phyloP scores from a whole-genome alignment of 2,797 vertebrate genomes.

The Champsocephalus esox region DNA sequence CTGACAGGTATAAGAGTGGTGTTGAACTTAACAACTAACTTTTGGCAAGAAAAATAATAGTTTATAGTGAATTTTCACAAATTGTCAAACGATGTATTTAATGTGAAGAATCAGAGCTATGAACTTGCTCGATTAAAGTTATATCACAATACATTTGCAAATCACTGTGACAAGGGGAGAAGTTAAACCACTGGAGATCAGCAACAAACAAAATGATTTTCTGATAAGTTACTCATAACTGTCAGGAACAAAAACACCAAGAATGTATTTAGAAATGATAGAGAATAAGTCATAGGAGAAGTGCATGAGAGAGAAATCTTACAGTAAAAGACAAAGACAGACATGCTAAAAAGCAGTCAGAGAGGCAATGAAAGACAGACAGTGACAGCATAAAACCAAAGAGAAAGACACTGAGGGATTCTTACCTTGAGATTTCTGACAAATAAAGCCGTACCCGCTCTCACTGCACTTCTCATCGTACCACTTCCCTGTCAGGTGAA shows the following conservation, averaged over 20 bases:
- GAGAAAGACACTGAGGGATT: not conserved
- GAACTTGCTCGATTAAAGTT: not conserved
- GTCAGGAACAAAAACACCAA: not conserved
- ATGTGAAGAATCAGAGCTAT: not conserved
- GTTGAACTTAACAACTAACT: not conserved
- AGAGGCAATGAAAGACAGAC: not conserved
- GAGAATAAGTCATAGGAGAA: not conserved
- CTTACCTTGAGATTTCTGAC: slow-evolving; percentile 92
- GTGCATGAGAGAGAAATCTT: not conserved
- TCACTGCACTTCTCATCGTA: slow-evolving; percentile 91
- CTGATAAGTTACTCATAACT: not conserved
- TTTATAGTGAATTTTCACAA: not conserved
- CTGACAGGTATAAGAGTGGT: not conserved
- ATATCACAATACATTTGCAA: not conserved
- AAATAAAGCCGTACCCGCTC: slow-evolving; percentile 90
- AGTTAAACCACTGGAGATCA: slow-evolving; percentile 1
- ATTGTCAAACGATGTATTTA: not conserved
- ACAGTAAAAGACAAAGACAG: slow-evolving; percentile 10
- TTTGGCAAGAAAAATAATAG: not conserved
- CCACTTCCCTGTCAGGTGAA: slow-evolving; percentile 94
- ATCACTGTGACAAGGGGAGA: not conserved
- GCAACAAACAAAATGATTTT: not conserved
- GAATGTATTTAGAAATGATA: not conserved
- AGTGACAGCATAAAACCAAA: not conserved
- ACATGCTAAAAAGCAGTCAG: not conserved